These are phyloP conservation scores for Ptychodera flava DNA, from an alignment of 35 echinoderm and acorn worm genomes.

Conservation along the genomic window DNA sequence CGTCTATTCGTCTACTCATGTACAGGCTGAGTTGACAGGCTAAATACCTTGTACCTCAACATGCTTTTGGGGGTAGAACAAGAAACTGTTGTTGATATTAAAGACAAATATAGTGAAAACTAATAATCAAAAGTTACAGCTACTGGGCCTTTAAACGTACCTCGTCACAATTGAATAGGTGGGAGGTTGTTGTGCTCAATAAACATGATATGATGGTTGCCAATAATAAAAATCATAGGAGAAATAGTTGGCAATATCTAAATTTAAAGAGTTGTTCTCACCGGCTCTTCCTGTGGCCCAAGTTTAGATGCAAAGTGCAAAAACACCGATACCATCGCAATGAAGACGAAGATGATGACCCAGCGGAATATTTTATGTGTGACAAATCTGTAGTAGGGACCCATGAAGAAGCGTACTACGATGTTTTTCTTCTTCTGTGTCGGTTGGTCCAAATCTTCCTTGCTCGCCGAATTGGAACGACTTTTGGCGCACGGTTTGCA, in stretches of 20 bases:
- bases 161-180: background rate
- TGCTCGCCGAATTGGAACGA: background rate
- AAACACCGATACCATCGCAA: background rate
- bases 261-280: too few relatives aligned
- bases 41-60: too few relatives aligned
- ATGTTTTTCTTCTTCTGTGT: background rate
- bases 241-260: too few relatives aligned
- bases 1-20: too few relatives aligned
- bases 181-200: background rate
- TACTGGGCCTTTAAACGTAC: background rate
- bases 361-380: slow-evolving; percentile 11
- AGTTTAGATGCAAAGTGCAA: background rate
- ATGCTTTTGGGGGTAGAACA: too few relatives aligned
- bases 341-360: slow-evolving; percentile 4
- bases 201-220: background rate
- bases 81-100: too few relatives aligned
- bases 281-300: slow-evolving; percentile 1
- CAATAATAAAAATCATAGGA: background rate
- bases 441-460: background rate
- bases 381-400: background rate
- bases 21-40: too few relatives aligned
- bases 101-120: background rate
- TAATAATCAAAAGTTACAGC: background rate
- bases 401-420: slow-evolving; percentile 8
- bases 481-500: background rate